Base-by-base conservation (phyloP, 1,140 invertebrate genomes). In the Fopius arisanus region DNA sequence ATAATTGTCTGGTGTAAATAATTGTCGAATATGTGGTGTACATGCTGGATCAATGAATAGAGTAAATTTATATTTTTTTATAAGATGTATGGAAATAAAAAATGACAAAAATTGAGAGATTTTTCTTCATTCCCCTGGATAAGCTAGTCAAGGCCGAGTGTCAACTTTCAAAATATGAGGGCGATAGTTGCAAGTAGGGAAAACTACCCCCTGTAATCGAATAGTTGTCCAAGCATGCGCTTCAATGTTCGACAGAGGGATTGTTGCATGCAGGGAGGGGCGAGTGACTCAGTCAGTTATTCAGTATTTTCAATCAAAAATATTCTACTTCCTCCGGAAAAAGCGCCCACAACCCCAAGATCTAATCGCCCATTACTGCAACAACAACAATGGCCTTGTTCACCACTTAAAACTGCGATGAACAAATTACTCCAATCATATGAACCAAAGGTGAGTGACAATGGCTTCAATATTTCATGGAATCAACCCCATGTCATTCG, bases 61-160 rank as follows among this genome's bases (percentile, higher is more conserved):
- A 72, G 63, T 54, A 31, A 31, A 79, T 81, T 80, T 80, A 79
- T 82, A 82, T 82, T 82, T 37, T 37, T 82, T 81, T 79, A 76
- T 79, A 81, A 79, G 77, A 71, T 31, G 70, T 43, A 33, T 69
- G 40, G 33, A 40, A 21, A 65, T 10, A 69, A 16, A 23, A 67
- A 14, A 31, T 23, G 28, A 33, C 14, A 51, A 6, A 51, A 51
- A 21, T 51, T 14, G 14, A 1, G 19, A 7, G 19, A 51, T 5
- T 19, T 6, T 19, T 19, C 4, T 21, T 51, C 12, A 48, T n/a
- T n/a, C 33, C 12, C 12, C 33, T 37, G 12, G 33, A 4, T 6
- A 37, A 37, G 5, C 33, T 4, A 37, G 33, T n/a, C n/a, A n/a
- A n/a, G n/a, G n/a, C n/a, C n/a, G n/a, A n/a, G n/a, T n/a, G n/a